phyloP scores from a whole-genome alignment of 2,797 vertebrate genomes.

The Sebastes variabilis region DNA sequence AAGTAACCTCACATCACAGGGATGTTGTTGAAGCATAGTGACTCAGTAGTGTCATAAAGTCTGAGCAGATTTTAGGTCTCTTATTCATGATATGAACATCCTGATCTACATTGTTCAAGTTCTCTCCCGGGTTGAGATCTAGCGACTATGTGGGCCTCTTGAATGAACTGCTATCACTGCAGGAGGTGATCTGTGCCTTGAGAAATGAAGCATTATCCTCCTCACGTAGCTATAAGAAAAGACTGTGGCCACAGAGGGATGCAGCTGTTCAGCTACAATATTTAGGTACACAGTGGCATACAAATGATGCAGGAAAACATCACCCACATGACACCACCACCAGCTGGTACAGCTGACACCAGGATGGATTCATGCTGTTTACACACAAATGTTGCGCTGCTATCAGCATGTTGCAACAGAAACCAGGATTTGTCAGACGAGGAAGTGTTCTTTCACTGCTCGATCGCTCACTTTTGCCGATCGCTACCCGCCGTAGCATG shows the following conservation, averaged over 20 bases:
- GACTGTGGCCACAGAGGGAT: slow-evolving; percentile 25
- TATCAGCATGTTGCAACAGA: slow-evolving; percentile 41
- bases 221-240: neutral
- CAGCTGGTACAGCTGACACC: slow-evolving; percentile 60
- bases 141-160: neutral
- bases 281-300: slow-evolving; percentile 51
- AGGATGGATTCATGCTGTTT: slow-evolving; percentile 55
- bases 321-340: slow-evolving; percentile 55
- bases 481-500: neutral
- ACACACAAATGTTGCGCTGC: slow-evolving; percentile 12
- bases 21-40: too few relatives aligned
- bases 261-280: slow-evolving; percentile 54
- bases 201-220: slow-evolving; percentile 7
- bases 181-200: neutral
- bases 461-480: slow-evolving; percentile 15
- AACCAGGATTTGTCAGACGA: slow-evolving; percentile 36
- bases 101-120: neutral
- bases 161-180: neutral
- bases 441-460: slow-evolving; percentile 27
- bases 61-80: neutral
- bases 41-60: too few relatives aligned
- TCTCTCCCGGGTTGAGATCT: neutral
- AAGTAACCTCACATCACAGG: neutral
- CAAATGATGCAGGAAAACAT: slow-evolving; percentile 58
- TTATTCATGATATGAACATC: neutral